phyloP scores from a whole-genome alignment of 2,888 invertebrate species.

The Microdon myrmicae region DNA sequence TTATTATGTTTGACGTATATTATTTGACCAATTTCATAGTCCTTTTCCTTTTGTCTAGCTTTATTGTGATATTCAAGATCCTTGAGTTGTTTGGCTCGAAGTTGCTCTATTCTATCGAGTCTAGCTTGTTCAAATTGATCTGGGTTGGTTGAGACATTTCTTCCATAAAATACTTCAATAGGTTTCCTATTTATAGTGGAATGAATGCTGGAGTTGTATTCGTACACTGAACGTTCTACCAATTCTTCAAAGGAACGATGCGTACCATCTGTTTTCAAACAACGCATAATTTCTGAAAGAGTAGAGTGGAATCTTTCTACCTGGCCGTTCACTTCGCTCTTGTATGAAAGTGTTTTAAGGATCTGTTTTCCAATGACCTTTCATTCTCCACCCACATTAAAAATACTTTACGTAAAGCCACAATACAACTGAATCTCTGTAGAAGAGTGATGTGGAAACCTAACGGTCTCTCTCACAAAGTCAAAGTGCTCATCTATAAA shows the following conservation, averaged over 20 bases:
- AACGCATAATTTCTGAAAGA: slow-evolving; percentile 37
- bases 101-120: slow-evolving; percentile 17
- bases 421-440: too few relatives aligned
- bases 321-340: slow-evolving; percentile 30
- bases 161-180: slow-evolving; percentile 27
- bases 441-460: too few relatives aligned
- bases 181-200: slow-evolving; percentile 26
- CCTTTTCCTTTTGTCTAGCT: slow-evolving; percentile 22
- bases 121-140: slow-evolving; percentile 25
- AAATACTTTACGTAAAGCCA: too few relatives aligned
- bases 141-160: slow-evolving; percentile 12
- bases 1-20: slow-evolving; percentile 14
- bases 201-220: too few relatives aligned
- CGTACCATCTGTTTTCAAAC: slow-evolving; percentile 13
- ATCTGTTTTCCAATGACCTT: too few relatives aligned
- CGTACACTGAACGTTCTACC: slow-evolving; percentile 16
- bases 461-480: too few relatives aligned
- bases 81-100: slow-evolving; percentile 27
- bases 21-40: slow-evolving; percentile 11
- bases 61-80: slow-evolving; percentile 34
- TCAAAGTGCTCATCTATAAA: too few relatives aligned
- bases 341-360: too few relatives aligned
- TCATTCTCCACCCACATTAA: too few relatives aligned
- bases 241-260: slow-evolving; percentile 27
- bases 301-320: slow-evolving; percentile 42